Evolutionary conservation across 2,797 vertebrate genomes (phyloP), one percentile per base, ranked within the genome.

Genomic region (Eptatretus atami): DNA sequence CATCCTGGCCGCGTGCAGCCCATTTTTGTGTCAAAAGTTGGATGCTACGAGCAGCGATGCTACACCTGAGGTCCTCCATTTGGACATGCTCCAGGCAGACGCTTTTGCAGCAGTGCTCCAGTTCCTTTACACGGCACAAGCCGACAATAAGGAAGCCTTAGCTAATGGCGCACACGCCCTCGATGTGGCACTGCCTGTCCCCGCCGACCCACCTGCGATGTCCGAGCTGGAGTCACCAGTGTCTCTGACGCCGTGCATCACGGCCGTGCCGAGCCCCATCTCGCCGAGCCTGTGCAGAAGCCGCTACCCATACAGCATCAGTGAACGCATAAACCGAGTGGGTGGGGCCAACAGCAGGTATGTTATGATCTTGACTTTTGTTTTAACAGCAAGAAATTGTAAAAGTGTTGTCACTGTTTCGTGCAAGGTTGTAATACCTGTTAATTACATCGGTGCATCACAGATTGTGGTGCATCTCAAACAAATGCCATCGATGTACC

Each of bases 1-100:
- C 2, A 84, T 93, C 53, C 73, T 93, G 54, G 86, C 86, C 1
- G 86, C 86, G 65, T 92, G 86, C 71, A 90, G 86, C 75, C 87
- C 84, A 70, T 92, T 92, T 73, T 92, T 93, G 73, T 88, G 90
- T 67, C 90, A 92, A 75, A 83, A 92, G 67, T 90, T 93, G 68
- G n/a, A 24, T 25, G 90, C 88, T 73, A 90, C 90, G 67, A 80
- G 87, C 64, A 85, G 80, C 66, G 84, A 87, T 1, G 86, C 87
- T 70, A 87, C 86, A 68, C 88, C 87, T 65, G 90, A 85, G 53
- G 85, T 92, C 52, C 86, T 93, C 69, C 85, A 92, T 76, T 74
- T 93, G 71, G 86, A 93, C 76, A 92, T 93, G 71, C 81, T 93
- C 70, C 83, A 86, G 68, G 87, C 86, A 0, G 86, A 90, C 65